Base-by-base conservation (phyloP, 2,113 vertebrate species). In the Chaetura pelagica region DNA sequence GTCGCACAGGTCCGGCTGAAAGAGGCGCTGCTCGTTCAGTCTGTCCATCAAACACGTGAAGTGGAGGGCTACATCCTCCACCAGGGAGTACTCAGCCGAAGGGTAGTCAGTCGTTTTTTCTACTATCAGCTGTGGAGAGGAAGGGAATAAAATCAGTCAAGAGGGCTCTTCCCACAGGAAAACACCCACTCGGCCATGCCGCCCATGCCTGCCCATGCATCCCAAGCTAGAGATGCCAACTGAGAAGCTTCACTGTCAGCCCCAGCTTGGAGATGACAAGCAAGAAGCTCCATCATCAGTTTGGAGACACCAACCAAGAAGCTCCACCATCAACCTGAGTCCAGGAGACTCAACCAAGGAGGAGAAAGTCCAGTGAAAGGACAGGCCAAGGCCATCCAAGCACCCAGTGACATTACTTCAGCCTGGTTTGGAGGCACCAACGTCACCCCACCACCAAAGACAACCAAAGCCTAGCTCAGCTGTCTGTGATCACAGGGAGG, bases 21-120 rank as follows among this genome's bases (percentile, higher is more conserved):
- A 99, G 96, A 99, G 99, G 95, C 99, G 99, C 97, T 99, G 99
- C 98, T 99, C 98, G 22, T 99, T 99, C 97, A 99, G 98, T 96
- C 98, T 98, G 99, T 99, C 99, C 99, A 99, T 99, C 98, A 99
- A 99, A 99, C 98, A 98, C 89, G 99, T 99, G 91, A 99, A 99
- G 97, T 99, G 99, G 96, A 99, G 98, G 35, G 98, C 98, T 96
- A 99, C 99, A 98, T 99, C 99, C 98, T 99, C 99, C 98, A 99
- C 98, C 98, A 99, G 97, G 96, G 98, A 99, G 98, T 99, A 99
- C 98, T 99, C 99, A 38, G 98, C 98, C 92, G 98, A 98, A 89
- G 99, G 99, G 95, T 98, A 99, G 97, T 99, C 99, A 95, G 99
- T 98, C 17, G 99, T 99, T 98, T 99, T 99, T 98, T 99, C 99